Base-by-base conservation (phyloP, 2,797 vertebrate species). In the Ceryle rudis region DNA sequence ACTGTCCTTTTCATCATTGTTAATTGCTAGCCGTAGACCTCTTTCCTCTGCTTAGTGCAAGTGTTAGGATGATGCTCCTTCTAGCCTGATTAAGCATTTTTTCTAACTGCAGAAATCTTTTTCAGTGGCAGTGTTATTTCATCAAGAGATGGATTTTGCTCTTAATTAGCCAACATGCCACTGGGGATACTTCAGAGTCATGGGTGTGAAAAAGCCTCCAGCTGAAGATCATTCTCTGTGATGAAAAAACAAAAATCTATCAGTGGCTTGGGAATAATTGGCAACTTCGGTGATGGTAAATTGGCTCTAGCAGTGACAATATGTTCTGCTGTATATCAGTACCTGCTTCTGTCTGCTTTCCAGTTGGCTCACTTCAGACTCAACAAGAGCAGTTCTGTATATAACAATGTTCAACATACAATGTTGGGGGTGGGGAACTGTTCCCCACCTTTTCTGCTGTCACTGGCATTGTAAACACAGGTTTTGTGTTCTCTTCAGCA, bases 131-230 rank as follows among this genome's bases (percentile, higher is more conserved):
- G 97, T 96, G 97, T 98, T 98, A 98, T 98, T 98, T 98, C 98
- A 98, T 98, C 97, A 98, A 97, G 98, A 98, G 97, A 98, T 97
- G 97, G 97, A 98, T 98, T 98, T 98, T 98, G 98, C 97, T 98
- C 97, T 98, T 98, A 98, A 98, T 98, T 98, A 98, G 98, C 97
- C 97, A 97, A 96, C 97, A 96, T 96, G 97, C 96, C 98, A 98
- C 97, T 73, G 96, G 97, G 98, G 98, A 98, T 96, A 94, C 97
- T 97, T 98, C 96, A 95, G 96, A 98, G 97, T 98, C 97, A 96
- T 92, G 98, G 98, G 98, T 98, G 98, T 98, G 98, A 98, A 98
- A 98, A 97, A 97, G 97, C 98, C 98, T 98, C 95, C 95, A 98
- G 98, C 96, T 95, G 97, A 94, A 97, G 97, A 98, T 98, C 90